A percentile compares a stretch with the other conserved stretches of the same genome.
Evolutionary conservation across 2,113 vertebrate genomes (phyloP).

Genomic region (Murina feae): DNA sequence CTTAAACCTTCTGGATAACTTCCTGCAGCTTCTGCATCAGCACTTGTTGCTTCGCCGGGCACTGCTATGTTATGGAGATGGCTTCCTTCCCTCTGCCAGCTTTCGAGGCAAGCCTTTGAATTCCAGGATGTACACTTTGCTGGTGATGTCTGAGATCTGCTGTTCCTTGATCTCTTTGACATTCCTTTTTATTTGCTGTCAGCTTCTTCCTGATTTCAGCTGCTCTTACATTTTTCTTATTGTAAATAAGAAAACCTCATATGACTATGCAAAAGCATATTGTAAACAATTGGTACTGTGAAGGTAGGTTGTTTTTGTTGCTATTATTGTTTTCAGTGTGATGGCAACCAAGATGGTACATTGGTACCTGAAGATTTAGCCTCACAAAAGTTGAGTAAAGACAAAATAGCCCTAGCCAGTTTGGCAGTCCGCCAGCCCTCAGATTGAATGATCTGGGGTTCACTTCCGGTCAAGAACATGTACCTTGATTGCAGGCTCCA

Average conservation of each 20-base stretch:
- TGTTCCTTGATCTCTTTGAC: background rate
- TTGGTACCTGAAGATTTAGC: background rate
- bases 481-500: too few relatives aligned
- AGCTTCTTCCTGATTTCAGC: background rate
- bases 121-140: background rate
- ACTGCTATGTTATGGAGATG: background rate
- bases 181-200: background rate
- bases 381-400: background rate
- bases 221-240: background rate
- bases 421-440: too few relatives aligned
- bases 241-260: background rate
- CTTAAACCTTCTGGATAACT: background rate
- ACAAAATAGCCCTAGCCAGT: too few relatives aligned
- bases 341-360: background rate
- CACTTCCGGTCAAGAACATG: too few relatives aligned
- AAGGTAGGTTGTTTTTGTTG: background rate
- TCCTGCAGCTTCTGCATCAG: background rate
- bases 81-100: background rate
- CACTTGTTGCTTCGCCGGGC: too few relatives aligned
- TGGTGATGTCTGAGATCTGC: background rate
- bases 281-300: background rate
- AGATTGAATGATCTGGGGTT: too few relatives aligned
- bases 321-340: background rate
- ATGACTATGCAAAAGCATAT: background rate
- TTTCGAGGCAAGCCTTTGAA: background rate